Base-by-base conservation (phyloP, 1,140 invertebrate genomes). In the Bathynomus jamesi region DNA sequence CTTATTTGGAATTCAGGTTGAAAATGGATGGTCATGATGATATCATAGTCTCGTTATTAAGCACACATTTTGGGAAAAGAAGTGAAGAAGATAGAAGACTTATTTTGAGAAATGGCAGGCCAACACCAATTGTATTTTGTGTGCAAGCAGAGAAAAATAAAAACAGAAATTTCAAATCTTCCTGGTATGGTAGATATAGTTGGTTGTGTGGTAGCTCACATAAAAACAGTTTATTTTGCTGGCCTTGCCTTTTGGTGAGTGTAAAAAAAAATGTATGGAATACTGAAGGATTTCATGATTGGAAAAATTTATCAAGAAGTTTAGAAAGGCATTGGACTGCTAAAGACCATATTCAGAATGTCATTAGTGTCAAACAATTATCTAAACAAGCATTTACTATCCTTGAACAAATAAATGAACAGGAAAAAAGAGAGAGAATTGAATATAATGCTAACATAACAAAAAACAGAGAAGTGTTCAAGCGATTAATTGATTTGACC, bases 171-270 rank as follows among this genome's bases (percentile, higher is more conserved):
- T 53, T 53, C 21, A 53, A 53, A 53, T 3, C 28, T 28, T 11
- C 46, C 21, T 67, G 40, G 70, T 73, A 73, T 17, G 46, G 62
- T 5, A 73, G n/a, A 61, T 46, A 17, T 13, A 11, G n/a, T n/a
- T 73, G 71, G 71, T n/a, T 73, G 5, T 40, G 31, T 29, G 71
- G 71, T 32, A 32, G 71, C 46, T 0, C 46, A 62, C 28, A 21
- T 10, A n/a, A 30, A 30, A 46, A 28, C 17, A 61, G 30, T 29
- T 31, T 73, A 30, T 73, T 29, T 69, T 73, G 66, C 32, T 73
- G 53, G 61, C 24, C 66, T 10, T 73, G 71, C 40, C 24, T 69
- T 62, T 61, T 46, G 28, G 11, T 73, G 40, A 31, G 67, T 10
- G 24, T 63, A 8, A 61, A 64, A 29, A 53, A 5, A 53, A 73